phyloP scores from a whole-genome alignment of 2,888 invertebrate species.

The Charanyca ferruginea region DNA sequence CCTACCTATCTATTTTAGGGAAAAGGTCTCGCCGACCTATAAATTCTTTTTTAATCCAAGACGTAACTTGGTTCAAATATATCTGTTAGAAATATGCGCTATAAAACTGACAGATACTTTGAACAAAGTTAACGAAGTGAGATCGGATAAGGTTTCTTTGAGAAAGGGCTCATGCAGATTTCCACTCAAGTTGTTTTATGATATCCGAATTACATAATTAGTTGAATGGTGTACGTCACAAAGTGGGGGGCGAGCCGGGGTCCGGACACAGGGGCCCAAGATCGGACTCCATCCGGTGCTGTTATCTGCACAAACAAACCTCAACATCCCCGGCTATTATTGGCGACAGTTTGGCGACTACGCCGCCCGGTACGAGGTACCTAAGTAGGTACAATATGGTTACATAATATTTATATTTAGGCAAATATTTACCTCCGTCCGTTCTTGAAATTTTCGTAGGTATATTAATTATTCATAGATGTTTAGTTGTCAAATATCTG shows the following conservation, averaged over 20 bases:
- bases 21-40: slow-evolving; percentile 53
- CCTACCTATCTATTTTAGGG: slow-evolving; percentile 38
- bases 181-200: slow-evolving; percentile 54
- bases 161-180: slow-evolving; percentile 42
- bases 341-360: slow-evolving; percentile 68
- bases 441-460: slow-evolving; percentile 7
- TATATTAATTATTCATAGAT: slow-evolving; percentile 9
- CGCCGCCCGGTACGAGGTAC: slow-evolving; percentile 48
- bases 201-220: slow-evolving; percentile 54
- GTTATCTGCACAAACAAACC: slow-evolving; percentile 79
- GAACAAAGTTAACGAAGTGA: slow-evolving; percentile 56
- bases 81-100: slow-evolving; percentile 58
- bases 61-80: slow-evolving; percentile 53
- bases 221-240: slow-evolving; percentile 32
- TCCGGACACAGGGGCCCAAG: slow-evolving; percentile 19
- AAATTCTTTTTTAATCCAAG: slow-evolving; percentile 59
- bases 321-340: slow-evolving; percentile 69
- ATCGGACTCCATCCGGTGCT: slow-evolving; percentile 67
- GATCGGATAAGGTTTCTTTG: slow-evolving; percentile 42
- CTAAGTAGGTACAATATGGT: slow-evolving; percentile 57
- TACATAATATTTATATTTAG: slow-evolving; percentile 47
- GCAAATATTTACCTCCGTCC: slow-evolving; percentile 26
- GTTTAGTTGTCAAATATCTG: neutral
- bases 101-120: slow-evolving; percentile 53
- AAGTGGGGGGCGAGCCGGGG: slow-evolving; percentile 22